Conservation (phyloP, 2,113 vertebrate genomes). For the Rutilus rutilus region DNA sequence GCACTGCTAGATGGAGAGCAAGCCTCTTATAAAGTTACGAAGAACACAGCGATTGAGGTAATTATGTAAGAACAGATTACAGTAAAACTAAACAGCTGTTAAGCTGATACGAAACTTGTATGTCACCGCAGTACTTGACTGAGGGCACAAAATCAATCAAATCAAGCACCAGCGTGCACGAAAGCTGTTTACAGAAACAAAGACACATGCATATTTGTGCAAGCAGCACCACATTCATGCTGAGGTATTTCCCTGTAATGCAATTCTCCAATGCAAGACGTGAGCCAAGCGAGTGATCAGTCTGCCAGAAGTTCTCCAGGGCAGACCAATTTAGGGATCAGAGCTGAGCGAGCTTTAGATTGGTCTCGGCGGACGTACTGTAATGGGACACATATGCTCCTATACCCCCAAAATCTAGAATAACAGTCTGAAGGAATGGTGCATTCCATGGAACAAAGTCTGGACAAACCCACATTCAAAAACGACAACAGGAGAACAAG, state of each 20-base stretch:
- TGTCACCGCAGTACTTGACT: conserved; percentile 20
- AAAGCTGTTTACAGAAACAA: conserved; percentile 37
- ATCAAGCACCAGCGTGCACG: conserved; percentile 13
- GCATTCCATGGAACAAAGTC: conserved; percentile 47
- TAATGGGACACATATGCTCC: conserved; percentile 70
- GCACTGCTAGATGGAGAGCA: neutral
- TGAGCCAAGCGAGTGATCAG: conserved; percentile 47
- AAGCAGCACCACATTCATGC: conserved; percentile 29
- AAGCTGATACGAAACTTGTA: conserved; percentile 19
- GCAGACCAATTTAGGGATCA: conserved; percentile 64
- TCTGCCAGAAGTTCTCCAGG: conserved; percentile 61
- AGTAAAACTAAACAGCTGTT: conserved; percentile 17
- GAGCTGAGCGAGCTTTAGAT: conserved; percentile 67
- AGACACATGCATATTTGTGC: conserved; percentile 36
- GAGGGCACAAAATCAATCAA: conserved; percentile 29
- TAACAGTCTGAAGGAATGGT: conserved; percentile 66
- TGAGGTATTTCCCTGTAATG: conserved; percentile 42
- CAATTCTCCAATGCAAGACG: conserved; percentile 22
- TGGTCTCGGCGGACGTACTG: conserved; percentile 66
- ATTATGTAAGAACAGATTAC: conserved; percentile 17
- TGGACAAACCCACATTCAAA: conserved; percentile 11
- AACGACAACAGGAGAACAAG: neutral
- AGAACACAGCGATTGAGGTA: neutral
- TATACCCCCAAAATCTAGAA: conserved; percentile 65
- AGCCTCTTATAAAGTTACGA: neutral